A percentile compares a stretch with the other conserved stretches of the same genome.
phyloP scores from a whole-genome alignment of 2,888 invertebrate genomes.

The Clitarchus hookeri region DNA sequence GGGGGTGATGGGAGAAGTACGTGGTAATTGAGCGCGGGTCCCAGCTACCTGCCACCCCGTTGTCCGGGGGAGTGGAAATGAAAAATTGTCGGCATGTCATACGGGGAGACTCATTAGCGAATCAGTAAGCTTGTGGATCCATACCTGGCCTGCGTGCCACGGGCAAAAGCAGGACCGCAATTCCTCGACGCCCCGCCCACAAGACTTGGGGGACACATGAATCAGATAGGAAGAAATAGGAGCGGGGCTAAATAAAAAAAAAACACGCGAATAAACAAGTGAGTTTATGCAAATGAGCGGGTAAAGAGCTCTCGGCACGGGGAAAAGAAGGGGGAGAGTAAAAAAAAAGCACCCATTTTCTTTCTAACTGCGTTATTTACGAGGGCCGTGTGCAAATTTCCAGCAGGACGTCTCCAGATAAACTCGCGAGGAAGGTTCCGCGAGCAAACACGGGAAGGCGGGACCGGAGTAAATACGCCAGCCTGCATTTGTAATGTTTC shows the following conservation, averaged over 20 bases:
- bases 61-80: no score
- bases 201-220: neutral
- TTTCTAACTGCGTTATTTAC: slow-evolving; percentile 1
- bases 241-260: neutral
- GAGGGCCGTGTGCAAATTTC: neutral
- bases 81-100: no score
- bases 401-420: neutral
- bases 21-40: no score
- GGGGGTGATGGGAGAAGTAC: no score
- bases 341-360: neutral
- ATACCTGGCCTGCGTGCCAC: neutral
- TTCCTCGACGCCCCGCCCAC: no score
- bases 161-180: no score
- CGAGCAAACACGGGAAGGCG: no score
- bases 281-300: slow-evolving; percentile 8
- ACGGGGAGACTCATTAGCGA: neutral
- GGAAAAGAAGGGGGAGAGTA: neutral
- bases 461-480: no score
- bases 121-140: neutral
- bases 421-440: neutral
- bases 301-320: neutral
- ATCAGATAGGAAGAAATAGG: neutral
- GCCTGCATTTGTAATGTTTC: neutral
- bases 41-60: no score
- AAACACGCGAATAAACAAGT: neutral